These are phyloP conservation scores for Pogonomyrmex californicus DNA, from an alignment of 1,140 invertebrate genomes.

Conservation along the genomic window DNA sequence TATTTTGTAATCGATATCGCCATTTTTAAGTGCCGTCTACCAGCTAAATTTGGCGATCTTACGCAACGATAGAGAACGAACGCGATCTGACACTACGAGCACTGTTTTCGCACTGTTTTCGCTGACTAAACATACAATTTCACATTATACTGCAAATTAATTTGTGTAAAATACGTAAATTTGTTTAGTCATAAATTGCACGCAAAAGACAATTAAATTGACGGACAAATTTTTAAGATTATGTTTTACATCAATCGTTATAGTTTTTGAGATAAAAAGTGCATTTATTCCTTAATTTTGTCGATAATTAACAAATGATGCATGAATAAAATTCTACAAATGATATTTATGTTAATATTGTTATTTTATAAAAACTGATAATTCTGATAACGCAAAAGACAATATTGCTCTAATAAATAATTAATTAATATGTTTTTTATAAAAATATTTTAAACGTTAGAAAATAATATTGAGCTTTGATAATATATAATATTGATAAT, in stretches of 20 bases:
- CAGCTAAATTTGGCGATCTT: slow-evolving; percentile 84
- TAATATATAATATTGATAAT: too few species aligned
- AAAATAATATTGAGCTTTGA: neutral
- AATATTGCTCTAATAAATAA: slow-evolving; percentile 12
- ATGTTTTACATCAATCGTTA: neutral
- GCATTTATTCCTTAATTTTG: neutral
- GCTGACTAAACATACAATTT: slow-evolving; percentile 60
- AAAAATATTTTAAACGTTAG: neutral
- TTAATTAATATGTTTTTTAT: neutral
- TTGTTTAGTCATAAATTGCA: neutral
- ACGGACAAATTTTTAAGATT: slow-evolving; percentile 8
- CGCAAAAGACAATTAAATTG: neutral
- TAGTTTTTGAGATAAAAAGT: neutral
- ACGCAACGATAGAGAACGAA: slow-evolving; percentile 75
- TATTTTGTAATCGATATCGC: slow-evolving; percentile 86
- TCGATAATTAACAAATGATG: neutral
- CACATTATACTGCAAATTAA: neutral
- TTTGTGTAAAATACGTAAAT: neutral
- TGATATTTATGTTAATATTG: neutral
- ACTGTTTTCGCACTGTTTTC: slow-evolving; percentile 51
- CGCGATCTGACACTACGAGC: slow-evolving; percentile 69
- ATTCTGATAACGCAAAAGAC: neutral
- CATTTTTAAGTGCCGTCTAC: slow-evolving; percentile 82
- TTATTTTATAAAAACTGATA: neutral
- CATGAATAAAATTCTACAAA: neutral